A percentile compares a stretch with the other conserved stretches of the same genome.
Conservation (phyloP, 2,797 vertebrate species). For the Tenualosa ilisha region DNA sequence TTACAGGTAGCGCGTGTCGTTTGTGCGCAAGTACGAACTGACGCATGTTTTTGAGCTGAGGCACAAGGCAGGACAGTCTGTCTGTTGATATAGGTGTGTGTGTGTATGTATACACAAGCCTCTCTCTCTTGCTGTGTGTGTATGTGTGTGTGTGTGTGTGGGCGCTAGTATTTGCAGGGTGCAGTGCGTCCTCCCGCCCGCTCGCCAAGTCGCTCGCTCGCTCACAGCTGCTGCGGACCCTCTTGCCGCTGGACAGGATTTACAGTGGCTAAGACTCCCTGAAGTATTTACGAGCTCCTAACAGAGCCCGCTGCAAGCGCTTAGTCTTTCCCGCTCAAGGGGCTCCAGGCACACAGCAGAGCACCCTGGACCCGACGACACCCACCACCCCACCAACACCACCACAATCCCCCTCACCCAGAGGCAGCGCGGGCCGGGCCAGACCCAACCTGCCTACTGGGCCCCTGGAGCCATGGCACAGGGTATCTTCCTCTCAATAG, state of each 20-base stretch:
- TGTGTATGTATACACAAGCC: constrained; percentile 41
- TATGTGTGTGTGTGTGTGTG: constrained; percentile 32
- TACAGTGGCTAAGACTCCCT: constrained; percentile 77
- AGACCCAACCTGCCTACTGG: not conserved
- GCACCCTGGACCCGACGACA: not conserved
- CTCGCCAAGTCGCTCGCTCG: constrained; percentile 3
- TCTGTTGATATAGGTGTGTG: not conserved
- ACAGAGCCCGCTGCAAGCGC: constrained; percentile 62
- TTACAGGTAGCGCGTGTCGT: not conserved
- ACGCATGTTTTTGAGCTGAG: not conserved
- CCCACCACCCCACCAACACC: not conserved
- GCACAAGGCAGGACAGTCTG: constrained; percentile 22
- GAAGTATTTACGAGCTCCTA: constrained; percentile 79
- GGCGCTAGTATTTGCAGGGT: constrained; percentile 23
- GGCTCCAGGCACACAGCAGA: not conserved
- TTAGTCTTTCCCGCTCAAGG: constrained; percentile 30
- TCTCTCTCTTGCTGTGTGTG: constrained; percentile 49
- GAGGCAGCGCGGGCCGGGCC: not conserved
- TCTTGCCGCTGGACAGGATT: constrained; percentile 75
- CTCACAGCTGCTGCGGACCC: constrained; percentile 69
- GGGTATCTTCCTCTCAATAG: too few species aligned
- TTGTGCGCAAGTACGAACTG: not conserved
- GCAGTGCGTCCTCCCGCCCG: constrained; percentile 25
- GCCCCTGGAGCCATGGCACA: too few species aligned
- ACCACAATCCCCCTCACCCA: not conserved